Evolutionary conservation across 1,140 invertebrate species (phyloP).

Genomic region (Atta texana): DNA sequence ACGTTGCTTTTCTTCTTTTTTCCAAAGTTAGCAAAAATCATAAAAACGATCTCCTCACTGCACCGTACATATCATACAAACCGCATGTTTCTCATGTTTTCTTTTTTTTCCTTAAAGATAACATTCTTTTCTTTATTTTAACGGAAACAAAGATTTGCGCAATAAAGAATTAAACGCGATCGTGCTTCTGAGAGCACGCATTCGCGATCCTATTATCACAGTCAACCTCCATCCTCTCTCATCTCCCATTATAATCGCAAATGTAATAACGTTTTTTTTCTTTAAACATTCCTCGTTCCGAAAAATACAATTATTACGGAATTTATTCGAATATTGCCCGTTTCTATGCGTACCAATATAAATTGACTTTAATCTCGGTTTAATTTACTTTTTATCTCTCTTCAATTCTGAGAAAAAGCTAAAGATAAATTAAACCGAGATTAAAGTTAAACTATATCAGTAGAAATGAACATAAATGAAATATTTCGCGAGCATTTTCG

Average conservation of each 20-base stretch:
- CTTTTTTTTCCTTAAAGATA: not conserved
- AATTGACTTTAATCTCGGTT: no score
- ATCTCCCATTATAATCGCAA: slow-evolving; percentile 66
- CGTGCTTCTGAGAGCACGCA: slow-evolving; percentile 73
- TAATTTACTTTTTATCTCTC: no score
- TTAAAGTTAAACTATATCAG: no score
- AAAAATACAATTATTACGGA: slow-evolving; percentile 62
- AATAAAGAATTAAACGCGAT: slow-evolving; percentile 68
- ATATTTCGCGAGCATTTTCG: slow-evolving; percentile 69
- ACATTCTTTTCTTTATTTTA: not conserved
- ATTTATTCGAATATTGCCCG: slow-evolving; percentile 36
- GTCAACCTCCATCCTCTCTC: slow-evolving; percentile 77
- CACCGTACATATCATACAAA: not conserved
- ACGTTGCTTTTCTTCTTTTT: not conserved
- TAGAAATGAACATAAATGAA: slow-evolving; percentile 17
- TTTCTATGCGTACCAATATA: no score
- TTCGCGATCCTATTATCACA: slow-evolving; percentile 83
- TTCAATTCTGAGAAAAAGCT: no score
- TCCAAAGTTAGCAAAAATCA: not conserved
- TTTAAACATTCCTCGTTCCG: slow-evolving; percentile 51
- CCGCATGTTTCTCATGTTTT: not conserved
- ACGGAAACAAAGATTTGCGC: not conserved
- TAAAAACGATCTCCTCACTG: not conserved
- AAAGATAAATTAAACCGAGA: no score
- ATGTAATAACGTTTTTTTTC: slow-evolving; percentile 63